Conservation (phyloP, 2,113 vertebrate species). For the Eulemur rufifrons region DNA sequence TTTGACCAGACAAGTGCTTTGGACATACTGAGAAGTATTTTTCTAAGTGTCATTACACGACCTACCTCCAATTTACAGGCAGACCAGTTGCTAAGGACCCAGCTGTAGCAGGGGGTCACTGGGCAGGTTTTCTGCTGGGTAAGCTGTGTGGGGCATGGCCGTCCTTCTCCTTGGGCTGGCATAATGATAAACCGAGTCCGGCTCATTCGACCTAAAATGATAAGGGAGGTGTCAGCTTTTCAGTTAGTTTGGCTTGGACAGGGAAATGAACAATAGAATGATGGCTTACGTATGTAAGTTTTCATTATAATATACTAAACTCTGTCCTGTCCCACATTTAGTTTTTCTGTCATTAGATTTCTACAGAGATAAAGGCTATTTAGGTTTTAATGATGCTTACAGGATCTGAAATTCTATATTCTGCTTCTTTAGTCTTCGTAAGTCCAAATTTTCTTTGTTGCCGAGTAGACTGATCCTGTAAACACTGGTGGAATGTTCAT, state of each 20-base stretch:
- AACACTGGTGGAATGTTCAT: neutral
- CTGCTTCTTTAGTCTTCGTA: neutral
- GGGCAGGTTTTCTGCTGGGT: slow-evolving; percentile 92
- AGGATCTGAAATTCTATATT: neutral
- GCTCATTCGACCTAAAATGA: slow-evolving; percentile 87
- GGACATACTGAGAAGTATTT: neutral
- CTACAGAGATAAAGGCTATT: neutral
- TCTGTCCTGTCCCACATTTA: neutral
- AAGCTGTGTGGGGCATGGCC: slow-evolving; percentile 91
- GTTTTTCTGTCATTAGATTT: neutral
- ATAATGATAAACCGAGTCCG: slow-evolving; percentile 90
- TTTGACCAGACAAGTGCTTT: neutral
- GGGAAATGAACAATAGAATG: neutral
- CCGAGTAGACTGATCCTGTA: neutral
- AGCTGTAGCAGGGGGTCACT: slow-evolving; percentile 92
- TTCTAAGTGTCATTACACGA: neutral
- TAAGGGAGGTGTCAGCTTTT: slow-evolving; percentile 59
- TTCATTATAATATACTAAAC: neutral
- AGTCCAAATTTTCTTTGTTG: neutral
- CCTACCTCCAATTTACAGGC: slow-evolving; percentile 91
- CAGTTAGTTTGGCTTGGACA: neutral
- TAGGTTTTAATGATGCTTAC: neutral
- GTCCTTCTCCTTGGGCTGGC: slow-evolving; percentile 90
- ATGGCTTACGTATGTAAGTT: neutral
- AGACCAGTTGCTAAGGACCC: slow-evolving; percentile 93